Evolutionary conservation across 2,888 invertebrate genomes (phyloP), one percentile per base, ranked within the genome.

Genomic region (Masnerella sp.): DNA sequence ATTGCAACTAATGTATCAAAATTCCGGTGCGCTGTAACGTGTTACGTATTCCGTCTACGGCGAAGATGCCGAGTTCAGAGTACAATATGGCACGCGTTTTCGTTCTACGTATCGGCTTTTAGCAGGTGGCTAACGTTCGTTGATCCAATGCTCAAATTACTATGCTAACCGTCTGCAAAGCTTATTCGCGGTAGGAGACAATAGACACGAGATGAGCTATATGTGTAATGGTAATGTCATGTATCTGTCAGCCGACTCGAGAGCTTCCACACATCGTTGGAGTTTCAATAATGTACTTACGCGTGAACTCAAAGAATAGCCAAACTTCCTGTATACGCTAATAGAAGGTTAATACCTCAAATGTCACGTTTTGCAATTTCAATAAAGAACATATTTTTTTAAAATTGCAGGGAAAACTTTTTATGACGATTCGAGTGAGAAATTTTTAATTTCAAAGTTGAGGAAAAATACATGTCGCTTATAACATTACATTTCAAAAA

Each of bases 221-320:
- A n/a, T 42, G 59, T 76, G 75, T 78, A 80, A 80, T 79, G 78
- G 80, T 76, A 76, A 78, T 78, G 76, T 65, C 75, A 74, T 78
- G 79, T 78, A 74, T 70, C 77, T 74, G 76, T 75, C 77, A 74
- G 56, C 68, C 59, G 47, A 61, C 49, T 67, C 49, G 65, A 72
- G 64, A 69, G 62, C 36, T 25, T 25, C 40, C 61, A 49, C 49
- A 30, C 38, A 9, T 28, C 45, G 45, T 47, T 17, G 12, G n/a
- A 76, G 65, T 51, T 40, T 56, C 69, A 77, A 77, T 81, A 81
- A 81, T 81, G 78, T 77, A 75, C 77, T 79, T 77, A 77, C 77
- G 77, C 73, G 78, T 75, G 77, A 17, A 32, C 14, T 34, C 17
- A 14, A 25, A 34, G 38, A 58, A 43, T 36, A 17, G n/a, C 8